Evolutionary conservation across 2,797 vertebrate species (phyloP), one percentile per base, ranked within the genome.

Genomic region (Decapterus maruadsi): DNA sequence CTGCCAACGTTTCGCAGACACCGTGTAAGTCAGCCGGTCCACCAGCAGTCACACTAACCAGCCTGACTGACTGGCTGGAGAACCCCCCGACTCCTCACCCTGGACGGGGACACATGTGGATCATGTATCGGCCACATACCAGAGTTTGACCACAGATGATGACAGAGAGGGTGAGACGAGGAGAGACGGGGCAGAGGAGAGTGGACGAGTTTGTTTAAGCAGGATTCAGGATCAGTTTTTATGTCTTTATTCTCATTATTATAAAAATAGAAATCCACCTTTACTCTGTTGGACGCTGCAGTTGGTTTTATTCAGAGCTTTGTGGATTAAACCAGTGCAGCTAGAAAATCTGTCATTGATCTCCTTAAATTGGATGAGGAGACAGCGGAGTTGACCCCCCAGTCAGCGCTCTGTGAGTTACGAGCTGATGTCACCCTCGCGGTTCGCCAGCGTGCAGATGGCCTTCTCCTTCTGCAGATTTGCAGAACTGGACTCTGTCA

Each of bases 361-460:
- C 68, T 87, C 43, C 46, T 75, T 77, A 66, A 43, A 34, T 46
- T 4, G 20, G 45, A 75, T 72, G 63, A 73, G 56, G 70, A 85
- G 66, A 70, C 81, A 75, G 62, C 71, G 31, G 60, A 68, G 53
- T 26, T 69, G 71, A 86, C 26, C 72, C 87, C 74, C 71, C 70
- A 72, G 74, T 92, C 89, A 80, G 62, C 84, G 82, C 76, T 80
- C 66, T 81, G 73, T 80, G 87, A 93, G 84, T 91, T 87, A 90
- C 73, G 80, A 85, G 86, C 79, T 92, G 91, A 94, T 92, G 90
- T 94, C 87, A 93, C 74, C 45, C 59, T 62, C 16, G 31, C 56
- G 64, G 68, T 34, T 67, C 53, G 88, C 89, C 83, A 88, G 81
- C 71, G 50, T 48, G 83, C 88, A 90, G 77, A 91, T 91, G 84